phyloP scores from a whole-genome alignment of 2,113 vertebrate species.

The Todiramphus chloris region DNA sequence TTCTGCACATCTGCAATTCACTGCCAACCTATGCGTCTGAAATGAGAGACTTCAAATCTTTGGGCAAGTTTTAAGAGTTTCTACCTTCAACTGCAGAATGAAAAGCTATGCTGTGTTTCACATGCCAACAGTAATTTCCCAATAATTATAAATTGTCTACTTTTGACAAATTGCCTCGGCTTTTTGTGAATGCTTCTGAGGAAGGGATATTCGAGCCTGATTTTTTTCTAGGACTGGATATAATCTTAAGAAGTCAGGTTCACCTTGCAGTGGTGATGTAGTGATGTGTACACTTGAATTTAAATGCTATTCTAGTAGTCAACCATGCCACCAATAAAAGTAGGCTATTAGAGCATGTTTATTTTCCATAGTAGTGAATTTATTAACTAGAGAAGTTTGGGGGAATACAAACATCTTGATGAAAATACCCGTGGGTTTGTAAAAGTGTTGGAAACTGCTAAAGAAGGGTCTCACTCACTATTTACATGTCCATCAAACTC shows the following conservation, averaged over 20 bases:
- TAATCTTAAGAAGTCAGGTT: not conserved
- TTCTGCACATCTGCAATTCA: not conserved
- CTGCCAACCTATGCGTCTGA: not conserved
- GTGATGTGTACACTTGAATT: not conserved
- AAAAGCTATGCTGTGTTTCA: not conserved
- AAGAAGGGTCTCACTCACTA: not conserved
- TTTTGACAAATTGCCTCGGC: slow-evolving; percentile 17
- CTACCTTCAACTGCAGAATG: not conserved
- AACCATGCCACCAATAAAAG: not conserved
- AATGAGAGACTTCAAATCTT: not conserved
- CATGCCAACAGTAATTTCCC: not conserved
- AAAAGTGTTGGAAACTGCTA: not conserved
- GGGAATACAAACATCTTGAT: not conserved
- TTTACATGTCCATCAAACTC: not conserved
- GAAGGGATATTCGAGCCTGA: not conserved
- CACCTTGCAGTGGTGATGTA: not conserved
- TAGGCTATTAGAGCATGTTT: not conserved
- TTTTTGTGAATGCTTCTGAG: not conserved
- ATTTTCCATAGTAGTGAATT: not conserved
- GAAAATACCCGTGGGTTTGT: not conserved
- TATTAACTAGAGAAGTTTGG: not conserved
- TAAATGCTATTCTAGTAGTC: not conserved
- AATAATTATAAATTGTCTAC: not conserved
- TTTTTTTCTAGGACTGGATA: not conserved
- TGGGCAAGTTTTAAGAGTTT: not conserved